These are phyloP conservation scores for Danio choprae DNA, from an alignment of 2,797 vertebrate species.

Conservation along the genomic window DNA sequence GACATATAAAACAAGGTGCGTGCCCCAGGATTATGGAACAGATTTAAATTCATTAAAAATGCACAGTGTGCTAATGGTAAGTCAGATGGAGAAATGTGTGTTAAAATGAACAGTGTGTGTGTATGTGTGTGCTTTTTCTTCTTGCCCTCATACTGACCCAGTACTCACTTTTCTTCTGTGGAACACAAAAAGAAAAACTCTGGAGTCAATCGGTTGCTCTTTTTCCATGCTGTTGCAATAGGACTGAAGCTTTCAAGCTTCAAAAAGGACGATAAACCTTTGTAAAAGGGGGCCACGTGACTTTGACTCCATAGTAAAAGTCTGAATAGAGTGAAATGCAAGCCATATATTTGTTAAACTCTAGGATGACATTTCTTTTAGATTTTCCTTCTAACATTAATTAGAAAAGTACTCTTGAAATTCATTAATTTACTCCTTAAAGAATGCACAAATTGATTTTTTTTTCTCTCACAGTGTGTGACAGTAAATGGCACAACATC, in stretches of 20 bases:
- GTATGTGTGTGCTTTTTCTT: neutral
- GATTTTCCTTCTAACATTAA: too few species aligned
- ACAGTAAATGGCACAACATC: too few species aligned
- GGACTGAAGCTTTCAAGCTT: neutral
- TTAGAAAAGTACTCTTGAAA: too few species aligned
- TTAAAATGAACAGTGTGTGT: constrained; percentile 2
- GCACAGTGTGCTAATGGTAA: neutral
- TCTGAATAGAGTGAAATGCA: neutral
- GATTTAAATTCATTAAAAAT: constrained; percentile 17
- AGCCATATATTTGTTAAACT: neutral
- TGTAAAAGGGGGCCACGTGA: neutral
- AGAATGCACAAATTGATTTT: too few species aligned
- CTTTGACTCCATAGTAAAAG: neutral
- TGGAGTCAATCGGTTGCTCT: neutral
- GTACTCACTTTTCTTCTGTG: neutral
- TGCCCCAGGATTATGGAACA: constrained; percentile 2
- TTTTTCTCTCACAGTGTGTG: too few species aligned
- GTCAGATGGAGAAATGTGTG: constrained; percentile 15
- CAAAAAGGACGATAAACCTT: constrained; percentile 4
- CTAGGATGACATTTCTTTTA: too few species aligned
- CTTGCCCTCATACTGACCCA: neutral
- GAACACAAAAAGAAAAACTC: constrained; percentile 1
- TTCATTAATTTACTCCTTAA: too few species aligned
- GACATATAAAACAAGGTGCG: neutral
- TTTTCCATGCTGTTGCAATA: neutral